Evolutionary conservation across 2,113 vertebrate genomes (phyloP), one percentile per base, ranked within the genome.

Genomic region (Pipa parva): DNA sequence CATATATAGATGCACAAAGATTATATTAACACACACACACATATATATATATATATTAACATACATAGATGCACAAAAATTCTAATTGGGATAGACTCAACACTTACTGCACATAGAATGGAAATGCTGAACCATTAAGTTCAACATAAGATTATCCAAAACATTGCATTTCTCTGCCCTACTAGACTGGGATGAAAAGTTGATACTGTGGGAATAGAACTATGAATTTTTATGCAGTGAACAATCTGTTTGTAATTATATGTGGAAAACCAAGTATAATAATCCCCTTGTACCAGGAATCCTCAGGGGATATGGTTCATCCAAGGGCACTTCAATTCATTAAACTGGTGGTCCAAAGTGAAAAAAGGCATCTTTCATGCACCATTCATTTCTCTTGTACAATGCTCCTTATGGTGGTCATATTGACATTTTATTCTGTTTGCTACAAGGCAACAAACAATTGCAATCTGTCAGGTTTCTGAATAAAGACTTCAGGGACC

Each of bases 391-490:
- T 50, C 33, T 28, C 17, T 21, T 69, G 13, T 59, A 51, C 42
- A 60, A 69, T 54, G 67, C 63, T 59, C 54, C 39, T 63, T 59
- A 63, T 70, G 36, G 59, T 54, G 33, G 28, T 63, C 37, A 54
- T 64, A 64, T 70, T 73, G 66, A 69, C 65, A 69, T 69, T 69
- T 60, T 60, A 52, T 73, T 67, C 60, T 46, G 31, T 46, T 63
- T 70, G 62, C 55, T 59, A 73, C 64, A 73, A 73, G 62, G 65
- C 65, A 63, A 60, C 64, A 54, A 63, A 73, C 65, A 70, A 69
- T 69, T 28, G 55, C 52, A 70, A 36, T 73, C 72, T 70, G 72
- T 70, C 72, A 48, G 62, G 21, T 59, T 39, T 27, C 24, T 54
- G 65, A 63, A 63, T 59, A 67, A 59, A 52, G 65, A 70, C 65